Evolutionary conservation across 2,888 invertebrate species (phyloP).

Genomic region (Charanyca ferruginea): DNA sequence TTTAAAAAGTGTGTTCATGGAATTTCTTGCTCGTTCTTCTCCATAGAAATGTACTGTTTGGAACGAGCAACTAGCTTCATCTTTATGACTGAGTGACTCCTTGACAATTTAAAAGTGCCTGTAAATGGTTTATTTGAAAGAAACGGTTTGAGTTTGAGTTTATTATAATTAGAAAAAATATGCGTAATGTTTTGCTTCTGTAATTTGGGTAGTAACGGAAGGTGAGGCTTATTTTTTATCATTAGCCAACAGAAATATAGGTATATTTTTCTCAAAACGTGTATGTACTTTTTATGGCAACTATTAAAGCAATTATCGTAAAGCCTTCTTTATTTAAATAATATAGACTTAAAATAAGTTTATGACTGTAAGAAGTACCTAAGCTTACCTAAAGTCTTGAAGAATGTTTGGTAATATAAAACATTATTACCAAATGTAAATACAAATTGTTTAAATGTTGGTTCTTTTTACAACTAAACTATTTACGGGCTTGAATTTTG

Average conservation of each 20-base stretch:
- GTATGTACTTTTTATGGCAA: background rate
- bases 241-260: background rate
- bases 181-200: no score
- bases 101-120: no score
- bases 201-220: no score
- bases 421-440: background rate
- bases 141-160: no score
- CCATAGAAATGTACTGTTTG: no score
- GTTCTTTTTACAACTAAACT: background rate
- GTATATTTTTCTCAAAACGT: conserved; percentile 1
- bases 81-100: no score
- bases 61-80: no score
- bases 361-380: background rate
- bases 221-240: background rate
- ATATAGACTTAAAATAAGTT: conserved; percentile 14
- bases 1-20: no score
- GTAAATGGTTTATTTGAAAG: no score
- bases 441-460: background rate
- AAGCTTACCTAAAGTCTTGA: conserved; percentile 13
- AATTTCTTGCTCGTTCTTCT: no score
- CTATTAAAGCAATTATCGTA: background rate
- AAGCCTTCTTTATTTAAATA: conserved; percentile 1
- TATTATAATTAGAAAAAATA: no score
- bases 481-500: background rate
- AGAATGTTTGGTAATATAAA: conserved; percentile 2